Percentiles rank a stretch among this genome's conserved stretches.
These are phyloP conservation scores for Temnothorax nylanderi DNA, from an alignment of 1,140 invertebrate genomes.

Conservation along the genomic window DNA sequence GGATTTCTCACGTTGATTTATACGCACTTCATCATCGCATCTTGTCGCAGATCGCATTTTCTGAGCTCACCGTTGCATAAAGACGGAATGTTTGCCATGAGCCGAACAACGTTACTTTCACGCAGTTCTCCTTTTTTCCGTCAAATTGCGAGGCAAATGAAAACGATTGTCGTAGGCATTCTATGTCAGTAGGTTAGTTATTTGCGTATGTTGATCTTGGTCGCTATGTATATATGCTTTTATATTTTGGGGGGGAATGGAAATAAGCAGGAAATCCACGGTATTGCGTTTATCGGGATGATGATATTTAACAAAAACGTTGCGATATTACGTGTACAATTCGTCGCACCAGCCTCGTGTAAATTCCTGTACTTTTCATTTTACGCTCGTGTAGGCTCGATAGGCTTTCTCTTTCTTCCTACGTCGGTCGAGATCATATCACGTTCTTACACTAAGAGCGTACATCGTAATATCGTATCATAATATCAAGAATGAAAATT, in stretches of 20 bases:
- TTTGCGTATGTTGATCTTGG: neutral
- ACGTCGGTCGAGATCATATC: slow-evolving; percentile 33
- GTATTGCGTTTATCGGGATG: neutral
- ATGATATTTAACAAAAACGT: slow-evolving; percentile 15
- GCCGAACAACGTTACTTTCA: neutral
- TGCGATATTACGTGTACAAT: slow-evolving; percentile 24
- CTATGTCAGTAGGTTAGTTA: slow-evolving; percentile 62
- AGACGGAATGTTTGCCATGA: slow-evolving; percentile 7
- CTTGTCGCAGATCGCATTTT: neutral
- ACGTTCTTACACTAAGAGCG: slow-evolving; percentile 12
- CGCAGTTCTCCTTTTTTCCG: neutral
- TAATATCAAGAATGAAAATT: slow-evolving; percentile 25
- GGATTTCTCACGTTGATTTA: neutral
- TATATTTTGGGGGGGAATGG: neutral
- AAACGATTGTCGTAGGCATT: neutral
- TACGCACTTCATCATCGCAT: slow-evolving; percentile 12
- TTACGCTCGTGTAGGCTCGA: slow-evolving; percentile 34
- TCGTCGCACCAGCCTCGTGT: neutral
- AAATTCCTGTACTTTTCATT: slow-evolving; percentile 34
- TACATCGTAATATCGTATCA: slow-evolving; percentile 18
- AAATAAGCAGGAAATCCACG: neutral
- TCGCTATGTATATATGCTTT: neutral
- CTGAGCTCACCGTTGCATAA: neutral
- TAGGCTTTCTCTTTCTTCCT: slow-evolving; percentile 55
- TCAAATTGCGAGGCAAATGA: slow-evolving; percentile 20